These are phyloP conservation scores for Zelleria hepariella DNA, from an alignment of 2,888 invertebrate species.

Conservation along the genomic window DNA sequence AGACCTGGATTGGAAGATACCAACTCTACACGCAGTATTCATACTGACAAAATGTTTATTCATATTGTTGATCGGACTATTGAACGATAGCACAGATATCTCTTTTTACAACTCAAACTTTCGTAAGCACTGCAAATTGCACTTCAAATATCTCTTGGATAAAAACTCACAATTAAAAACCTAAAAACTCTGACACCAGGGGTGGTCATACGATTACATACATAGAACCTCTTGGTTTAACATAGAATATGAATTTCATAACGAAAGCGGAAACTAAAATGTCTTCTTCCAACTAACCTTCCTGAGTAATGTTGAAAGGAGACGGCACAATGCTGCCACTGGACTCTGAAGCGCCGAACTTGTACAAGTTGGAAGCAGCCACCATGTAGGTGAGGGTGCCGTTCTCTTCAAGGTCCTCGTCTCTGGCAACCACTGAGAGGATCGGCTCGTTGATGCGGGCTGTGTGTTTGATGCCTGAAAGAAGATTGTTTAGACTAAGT, in stretches of 20 bases:
- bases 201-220: too few relatives aligned
- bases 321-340: constrained; percentile 91
- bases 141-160: too few relatives aligned
- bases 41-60: too few relatives aligned
- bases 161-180: too few relatives aligned
- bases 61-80: too few relatives aligned
- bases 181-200: too few relatives aligned
- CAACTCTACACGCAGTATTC: too few relatives aligned
- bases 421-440: constrained; percentile 81
- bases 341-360: constrained; percentile 80
- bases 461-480: constrained; percentile 79
- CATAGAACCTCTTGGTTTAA: too few relatives aligned
- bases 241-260: not conserved
- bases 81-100: too few relatives aligned
- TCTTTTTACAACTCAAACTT: too few relatives aligned
- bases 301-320: constrained; percentile 84
- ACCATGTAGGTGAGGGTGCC: constrained; percentile 87
- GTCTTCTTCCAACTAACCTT: constrained; percentile 54
- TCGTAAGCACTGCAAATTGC: too few relatives aligned
- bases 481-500: constrained; percentile 29
- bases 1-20: too few relatives aligned
- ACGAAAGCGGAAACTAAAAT: not conserved
- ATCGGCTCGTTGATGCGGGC: constrained; percentile 83
- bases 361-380: constrained; percentile 84
- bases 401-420: constrained; percentile 87